These are phyloP conservation scores for Ceriagrion tenellum DNA, from an alignment of 2,888 invertebrate species.

Conservation along the genomic window DNA sequence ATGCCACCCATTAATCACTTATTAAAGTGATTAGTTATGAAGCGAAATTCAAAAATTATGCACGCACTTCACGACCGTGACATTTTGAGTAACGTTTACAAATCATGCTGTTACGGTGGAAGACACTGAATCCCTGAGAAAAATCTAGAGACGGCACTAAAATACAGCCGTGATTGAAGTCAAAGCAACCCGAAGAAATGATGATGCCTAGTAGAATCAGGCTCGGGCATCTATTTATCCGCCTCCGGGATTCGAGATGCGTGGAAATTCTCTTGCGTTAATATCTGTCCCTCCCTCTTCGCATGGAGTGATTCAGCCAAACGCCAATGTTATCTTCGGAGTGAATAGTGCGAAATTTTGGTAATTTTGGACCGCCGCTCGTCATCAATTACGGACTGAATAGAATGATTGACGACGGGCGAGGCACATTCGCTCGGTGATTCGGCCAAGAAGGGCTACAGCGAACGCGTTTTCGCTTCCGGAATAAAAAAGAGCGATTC, in stretches of 20 bases:
- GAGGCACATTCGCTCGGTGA: not conserved
- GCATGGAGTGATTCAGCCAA: not conserved
- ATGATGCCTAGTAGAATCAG: not conserved
- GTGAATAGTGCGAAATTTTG: not conserved
- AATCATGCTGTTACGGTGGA: no score
- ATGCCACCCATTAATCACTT: no score
- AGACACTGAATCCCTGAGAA: no score
- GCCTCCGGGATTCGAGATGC: not conserved
- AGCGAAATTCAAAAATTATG: no score
- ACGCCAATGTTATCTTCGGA: not conserved
- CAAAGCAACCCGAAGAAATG: not conserved
- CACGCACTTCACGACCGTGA: no score
- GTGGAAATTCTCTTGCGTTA: not conserved
- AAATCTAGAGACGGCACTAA: no score
- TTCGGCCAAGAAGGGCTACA: not conserved
- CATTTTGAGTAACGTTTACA: no score
- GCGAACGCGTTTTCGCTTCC: not conserved
- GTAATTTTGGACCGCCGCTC: not conserved
- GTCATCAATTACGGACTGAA: not conserved
- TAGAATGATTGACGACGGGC: not conserved
- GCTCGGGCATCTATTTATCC: not conserved
- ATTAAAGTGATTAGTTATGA: no score
- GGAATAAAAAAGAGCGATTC: constrained; percentile 40
- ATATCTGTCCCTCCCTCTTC: not conserved
- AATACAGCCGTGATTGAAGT: no score